Evolutionary conservation across 1,140 invertebrate species (phyloP).

Genomic region (Brachionus koreanus): DNA sequence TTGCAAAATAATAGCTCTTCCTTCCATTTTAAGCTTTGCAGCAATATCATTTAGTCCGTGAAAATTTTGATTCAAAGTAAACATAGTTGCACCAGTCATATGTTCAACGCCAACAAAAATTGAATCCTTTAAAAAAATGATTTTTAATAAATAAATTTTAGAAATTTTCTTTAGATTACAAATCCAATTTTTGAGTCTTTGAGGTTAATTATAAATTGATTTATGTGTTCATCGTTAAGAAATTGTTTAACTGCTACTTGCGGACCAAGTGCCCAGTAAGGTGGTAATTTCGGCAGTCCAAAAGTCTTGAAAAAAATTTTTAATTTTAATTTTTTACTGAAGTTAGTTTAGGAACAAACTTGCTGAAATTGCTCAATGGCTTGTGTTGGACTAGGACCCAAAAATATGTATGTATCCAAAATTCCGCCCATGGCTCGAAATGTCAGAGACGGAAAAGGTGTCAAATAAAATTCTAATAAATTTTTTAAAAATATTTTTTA

Average conservation of each 20-base stretch:
- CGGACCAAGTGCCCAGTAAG: conserved; percentile 61
- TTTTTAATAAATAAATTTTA: background rate
- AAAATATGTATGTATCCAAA: conserved; percentile 60
- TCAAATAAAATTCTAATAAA: conserved; percentile 47
- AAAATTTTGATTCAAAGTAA: conserved; percentile 24
- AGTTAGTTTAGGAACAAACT: conserved; percentile 39
- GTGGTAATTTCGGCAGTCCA: conserved; percentile 59
- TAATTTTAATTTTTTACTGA: too few species aligned
- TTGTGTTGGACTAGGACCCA: conserved; percentile 59
- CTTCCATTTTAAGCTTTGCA: background rate
- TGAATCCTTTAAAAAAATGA: background rate
- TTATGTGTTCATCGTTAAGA: conserved; percentile 48
- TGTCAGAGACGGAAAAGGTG: conserved; percentile 50
- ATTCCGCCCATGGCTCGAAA: conserved; percentile 54
- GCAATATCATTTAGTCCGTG: background rate
- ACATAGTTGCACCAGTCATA: conserved; percentile 36
- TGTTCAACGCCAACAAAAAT: conserved; percentile 26
- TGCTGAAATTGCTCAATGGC: conserved; percentile 47
- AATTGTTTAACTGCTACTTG: conserved; percentile 59
- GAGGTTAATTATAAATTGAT: background rate
- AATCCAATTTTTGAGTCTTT: background rate
- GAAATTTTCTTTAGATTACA: too few species aligned
- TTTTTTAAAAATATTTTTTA: conserved; percentile 16
- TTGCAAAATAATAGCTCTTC: conserved; percentile 3
- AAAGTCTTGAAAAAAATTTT: conserved; percentile 48